Evolutionary conservation across 2,888 invertebrate species (phyloP).

Genomic region (Lypha dubia): DNA sequence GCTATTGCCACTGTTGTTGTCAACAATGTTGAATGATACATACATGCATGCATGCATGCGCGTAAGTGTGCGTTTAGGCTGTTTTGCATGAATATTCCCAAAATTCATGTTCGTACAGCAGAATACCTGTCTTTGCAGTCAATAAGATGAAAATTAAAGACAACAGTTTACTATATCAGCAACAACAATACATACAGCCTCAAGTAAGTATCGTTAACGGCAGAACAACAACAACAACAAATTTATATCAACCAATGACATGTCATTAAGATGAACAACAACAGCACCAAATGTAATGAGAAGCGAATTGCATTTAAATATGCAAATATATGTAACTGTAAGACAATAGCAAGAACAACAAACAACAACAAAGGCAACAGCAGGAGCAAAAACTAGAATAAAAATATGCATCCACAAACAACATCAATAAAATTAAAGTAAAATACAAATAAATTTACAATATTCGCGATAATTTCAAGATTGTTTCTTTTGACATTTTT

Average conservation of each 20-base stretch:
- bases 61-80: background rate
- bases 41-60: conserved; percentile 28
- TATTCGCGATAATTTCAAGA: conserved; percentile 69
- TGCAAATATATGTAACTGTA: conserved; percentile 61
- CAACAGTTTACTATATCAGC: conserved; percentile 14
- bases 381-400: conserved; percentile 15
- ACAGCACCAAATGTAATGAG: conserved; percentile 45
- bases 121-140: conserved; percentile 67
- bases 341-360: conserved; percentile 56
- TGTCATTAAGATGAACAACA: conserved; percentile 78
- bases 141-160: conserved; percentile 54
- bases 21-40: conserved; percentile 64
- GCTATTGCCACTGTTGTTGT: conserved; percentile 53
- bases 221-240: conserved; percentile 25
- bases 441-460: conserved; percentile 75
- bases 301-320: conserved; percentile 71
- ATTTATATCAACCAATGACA: conserved; percentile 78
- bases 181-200: conserved; percentile 1
- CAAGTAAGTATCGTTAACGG: background rate
- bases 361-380: conserved; percentile 62
- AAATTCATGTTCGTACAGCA: conserved; percentile 30
- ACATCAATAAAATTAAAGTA: conserved; percentile 56
- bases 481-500: conserved; percentile 55
- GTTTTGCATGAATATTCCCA: conserved; percentile 13
- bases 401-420: conserved; percentile 72